A percentile compares a stretch with the other conserved stretches of the same genome.
phyloP scores from a whole-genome alignment of 2,888 invertebrate species.

The Xestobium rufovillosum region DNA sequence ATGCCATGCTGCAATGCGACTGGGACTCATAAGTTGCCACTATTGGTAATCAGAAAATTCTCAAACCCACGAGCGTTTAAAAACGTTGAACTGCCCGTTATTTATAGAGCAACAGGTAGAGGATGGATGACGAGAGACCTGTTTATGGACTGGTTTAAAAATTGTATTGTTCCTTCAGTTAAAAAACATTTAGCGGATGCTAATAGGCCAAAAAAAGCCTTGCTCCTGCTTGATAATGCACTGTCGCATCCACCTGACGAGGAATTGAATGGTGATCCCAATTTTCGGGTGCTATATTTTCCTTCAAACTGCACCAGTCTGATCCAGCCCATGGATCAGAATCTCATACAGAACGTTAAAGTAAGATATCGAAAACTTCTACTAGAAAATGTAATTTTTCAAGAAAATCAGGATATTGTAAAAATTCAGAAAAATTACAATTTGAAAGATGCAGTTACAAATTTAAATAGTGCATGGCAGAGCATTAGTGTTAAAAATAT shows the following conservation, averaged over 20 bases:
- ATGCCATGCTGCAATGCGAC: constrained; percentile 27
- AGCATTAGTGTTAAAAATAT: neutral
- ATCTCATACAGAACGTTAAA: constrained; percentile 11
- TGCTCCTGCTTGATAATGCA: constrained; percentile 8
- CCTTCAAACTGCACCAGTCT: constrained; percentile 10
- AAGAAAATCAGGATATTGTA: constrained; percentile 8
- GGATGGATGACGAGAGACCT: constrained; percentile 11
- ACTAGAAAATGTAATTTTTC: constrained; percentile 5
- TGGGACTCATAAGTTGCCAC: constrained; percentile 26
- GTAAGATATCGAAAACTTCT: constrained; percentile 7
- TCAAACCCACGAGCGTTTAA: constrained; percentile 26
- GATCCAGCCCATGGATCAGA: constrained; percentile 12
- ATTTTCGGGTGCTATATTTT: constrained; percentile 9
- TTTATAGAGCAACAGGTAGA: constrained; percentile 8
- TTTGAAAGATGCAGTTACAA: constrained; percentile 10
- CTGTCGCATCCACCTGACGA: constrained; percentile 8
- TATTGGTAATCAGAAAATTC: constrained; percentile 26
- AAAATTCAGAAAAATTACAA: constrained; percentile 6
- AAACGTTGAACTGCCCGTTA: constrained; percentile 14
- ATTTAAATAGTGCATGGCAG: constrained; percentile 6
- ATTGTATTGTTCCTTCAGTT: constrained; percentile 19
- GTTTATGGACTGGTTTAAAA: constrained; percentile 11
- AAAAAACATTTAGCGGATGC: constrained; percentile 7
- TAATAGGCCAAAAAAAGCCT: constrained; percentile 5
- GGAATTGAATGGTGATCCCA: constrained; percentile 7